Percentiles rank a stretch among this genome's conserved stretches.
These are phyloP conservation scores for Felis catus DNA, from an alignment of 2,113 vertebrate genomes.

Conservation along the genomic window F.catus_Fca126_mat1.0 CM031415.1:13545501-13546000, in stretches of 20 bases:
- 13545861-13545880: background rate
- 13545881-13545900: background rate
- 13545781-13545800: background rate
- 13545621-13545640: background rate
- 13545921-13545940: background rate
- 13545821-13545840: background rate
- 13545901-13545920: background rate
- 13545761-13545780: background rate
- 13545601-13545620: background rate
- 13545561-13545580: background rate
- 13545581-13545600: background rate
- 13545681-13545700: background rate
- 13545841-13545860: no score
- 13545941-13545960: no score
- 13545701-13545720: background rate
- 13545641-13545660: background rate
- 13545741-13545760: background rate
- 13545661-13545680: background rate
- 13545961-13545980: no score
- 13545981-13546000: no score
- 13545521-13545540: background rate
- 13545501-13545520: background rate
- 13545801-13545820: background rate
- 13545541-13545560: background rate
- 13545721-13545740: background rate